Percentiles rank a stretch among this genome's conserved stretches.
Evolutionary conservation across 1,140 invertebrate genomes (phyloP).

Genomic region (Microplitis mediator): DNA sequence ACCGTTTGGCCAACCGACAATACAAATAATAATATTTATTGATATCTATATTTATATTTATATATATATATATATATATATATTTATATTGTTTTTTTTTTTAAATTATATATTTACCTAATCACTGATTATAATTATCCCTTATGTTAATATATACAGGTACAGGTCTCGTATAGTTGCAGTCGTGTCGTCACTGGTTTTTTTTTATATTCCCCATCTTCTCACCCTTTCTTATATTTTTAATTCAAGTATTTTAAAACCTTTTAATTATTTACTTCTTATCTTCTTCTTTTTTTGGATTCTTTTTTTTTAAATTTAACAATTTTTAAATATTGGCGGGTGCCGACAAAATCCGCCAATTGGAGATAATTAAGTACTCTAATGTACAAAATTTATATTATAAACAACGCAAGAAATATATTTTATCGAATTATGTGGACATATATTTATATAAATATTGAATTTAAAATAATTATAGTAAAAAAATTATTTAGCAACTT

Average conservation of each 20-base stretch:
- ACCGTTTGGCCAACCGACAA: conserved; percentile 49
- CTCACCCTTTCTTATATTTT: background rate
- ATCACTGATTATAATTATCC: conserved; percentile 55
- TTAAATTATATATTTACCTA: conserved; percentile 41
- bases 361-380: conserved; percentile 9
- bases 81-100: conserved; percentile 39
- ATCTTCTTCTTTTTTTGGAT: conserved; percentile 7
- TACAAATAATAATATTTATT: conserved; percentile 28
- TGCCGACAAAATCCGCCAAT: conserved; percentile 59
- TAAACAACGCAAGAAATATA: background rate
- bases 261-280: conserved; percentile 32
- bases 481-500: background rate
- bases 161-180: conserved; percentile 65
- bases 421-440: background rate
- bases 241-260: background rate
- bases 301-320: conserved; percentile 4
- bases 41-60: conserved; percentile 22
- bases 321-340: conserved; percentile 44
- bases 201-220: conserved; percentile 1
- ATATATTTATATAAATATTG: background rate
- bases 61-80: conserved; percentile 23
- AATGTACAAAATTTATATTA: conserved; percentile 1
- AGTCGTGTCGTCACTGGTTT: conserved; percentile 62
- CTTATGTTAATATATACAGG: conserved; percentile 62
- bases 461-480: background rate